These are phyloP conservation scores for Hycleus phaleratus DNA, from an alignment of 1,140 invertebrate species.

Conservation along the genomic window DNA sequence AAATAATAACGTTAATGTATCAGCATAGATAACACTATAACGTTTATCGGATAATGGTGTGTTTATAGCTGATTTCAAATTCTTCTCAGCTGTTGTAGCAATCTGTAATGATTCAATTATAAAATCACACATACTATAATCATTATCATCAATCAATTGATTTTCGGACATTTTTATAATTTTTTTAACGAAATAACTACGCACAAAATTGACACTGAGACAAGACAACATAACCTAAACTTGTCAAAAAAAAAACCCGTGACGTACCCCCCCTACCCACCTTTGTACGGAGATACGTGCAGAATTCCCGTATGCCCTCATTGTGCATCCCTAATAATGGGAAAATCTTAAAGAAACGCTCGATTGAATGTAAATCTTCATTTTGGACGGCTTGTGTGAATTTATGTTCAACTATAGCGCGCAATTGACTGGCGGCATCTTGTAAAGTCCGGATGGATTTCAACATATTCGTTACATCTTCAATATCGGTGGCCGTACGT, in stretches of 20 bases:
- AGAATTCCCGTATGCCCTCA: constrained; percentile 86
- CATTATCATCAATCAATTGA: neutral
- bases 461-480: constrained; percentile 51
- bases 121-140: neutral
- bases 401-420: constrained; percentile 64
- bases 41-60: constrained; percentile 62
- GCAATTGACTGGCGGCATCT: constrained; percentile 63
- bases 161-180: too few species aligned
- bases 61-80: constrained; percentile 55
- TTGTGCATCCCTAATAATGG: constrained; percentile 88
- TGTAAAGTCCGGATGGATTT: constrained; percentile 77
- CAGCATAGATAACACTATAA: constrained; percentile 69
- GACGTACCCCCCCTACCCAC: constrained; percentile 38
- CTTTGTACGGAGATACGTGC: constrained; percentile 81
- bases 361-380: constrained; percentile 85
- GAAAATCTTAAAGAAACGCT: constrained; percentile 98
- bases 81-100: constrained; percentile 65
- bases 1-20: constrained; percentile 75
- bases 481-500: constrained; percentile 36
- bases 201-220: too few species aligned
- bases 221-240: too few species aligned
- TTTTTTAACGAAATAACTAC: too few species aligned
- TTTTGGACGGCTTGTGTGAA: constrained; percentile 88
- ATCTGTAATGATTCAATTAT: constrained; percentile 42
- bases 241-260: too few species aligned